Evolutionary conservation across 2,113 vertebrate genomes (phyloP).

Genomic region (Prinia subflava): DNA sequence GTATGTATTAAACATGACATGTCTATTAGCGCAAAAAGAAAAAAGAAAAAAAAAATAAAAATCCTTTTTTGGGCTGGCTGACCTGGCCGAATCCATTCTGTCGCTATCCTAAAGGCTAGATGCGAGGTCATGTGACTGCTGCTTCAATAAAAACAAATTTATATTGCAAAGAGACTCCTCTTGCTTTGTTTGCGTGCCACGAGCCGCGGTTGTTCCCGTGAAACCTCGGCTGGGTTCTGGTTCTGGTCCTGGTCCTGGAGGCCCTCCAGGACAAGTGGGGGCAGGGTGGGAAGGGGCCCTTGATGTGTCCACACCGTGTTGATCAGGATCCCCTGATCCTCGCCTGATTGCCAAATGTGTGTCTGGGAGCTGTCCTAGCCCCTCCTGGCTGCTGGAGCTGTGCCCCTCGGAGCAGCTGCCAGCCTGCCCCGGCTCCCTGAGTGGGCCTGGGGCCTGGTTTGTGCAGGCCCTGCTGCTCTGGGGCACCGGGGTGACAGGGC

Average conservation of each 20-base stretch:
- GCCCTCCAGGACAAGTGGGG: background rate
- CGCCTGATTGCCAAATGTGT: background rate
- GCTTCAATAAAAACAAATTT: slow-evolving; percentile 82
- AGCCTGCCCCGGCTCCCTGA: accelerated
- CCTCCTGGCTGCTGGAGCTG: background rate
- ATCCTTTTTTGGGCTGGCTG: slow-evolving; percentile 68
- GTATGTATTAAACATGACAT: slow-evolving; percentile 78
- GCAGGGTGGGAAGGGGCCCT: background rate
- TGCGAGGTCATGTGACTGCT: slow-evolving; percentile 80
- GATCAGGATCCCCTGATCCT: accelerated
- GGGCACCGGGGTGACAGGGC: accelerated
- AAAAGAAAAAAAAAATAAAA: slow-evolving; percentile 32
- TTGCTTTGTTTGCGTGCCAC: slow-evolving; percentile 5
- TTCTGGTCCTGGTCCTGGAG: too few species aligned
- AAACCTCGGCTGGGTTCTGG: background rate
- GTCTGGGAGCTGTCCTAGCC: background rate
- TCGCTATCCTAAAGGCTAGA: slow-evolving; percentile 75
- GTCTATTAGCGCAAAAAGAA: slow-evolving; percentile 74
- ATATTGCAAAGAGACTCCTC: slow-evolving; percentile 74
- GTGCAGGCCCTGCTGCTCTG: background rate
- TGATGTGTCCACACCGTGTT: accelerated
- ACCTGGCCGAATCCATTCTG: slow-evolving; percentile 65
- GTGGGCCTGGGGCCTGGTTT: accelerated
- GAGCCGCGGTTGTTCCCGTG: accelerated
- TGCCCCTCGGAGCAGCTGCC: accelerated